phyloP scores from a whole-genome alignment of 37 sponge, comb jelly and placozoan species.

The Spongia lamella region DNA sequence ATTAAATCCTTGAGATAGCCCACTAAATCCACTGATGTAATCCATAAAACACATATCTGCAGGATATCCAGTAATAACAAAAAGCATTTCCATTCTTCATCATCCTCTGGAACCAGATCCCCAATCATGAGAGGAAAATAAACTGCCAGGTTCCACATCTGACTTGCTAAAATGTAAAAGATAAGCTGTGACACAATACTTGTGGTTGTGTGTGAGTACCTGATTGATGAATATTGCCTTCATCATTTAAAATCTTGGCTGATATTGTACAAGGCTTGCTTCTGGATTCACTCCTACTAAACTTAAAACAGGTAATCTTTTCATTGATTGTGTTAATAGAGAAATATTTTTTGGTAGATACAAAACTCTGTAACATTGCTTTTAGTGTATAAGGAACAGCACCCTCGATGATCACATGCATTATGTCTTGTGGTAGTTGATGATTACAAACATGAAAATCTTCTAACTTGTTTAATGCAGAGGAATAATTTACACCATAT shows the following conservation, averaged over 20 bases:
- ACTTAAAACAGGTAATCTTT: constrained; percentile 22
- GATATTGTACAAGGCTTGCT: constrained; percentile 18
- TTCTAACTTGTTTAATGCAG: constrained; percentile 15
- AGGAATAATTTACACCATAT: constrained; percentile 29
- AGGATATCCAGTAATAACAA: constrained; percentile 29
- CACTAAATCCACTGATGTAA: neutral
- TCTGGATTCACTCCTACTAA: constrained; percentile 3
- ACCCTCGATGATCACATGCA: constrained; percentile 56
- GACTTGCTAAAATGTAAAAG: neutral
- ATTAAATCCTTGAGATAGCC: constrained; percentile 20
- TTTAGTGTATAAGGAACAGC: constrained; percentile 3
- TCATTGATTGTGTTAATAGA: constrained; percentile 21
- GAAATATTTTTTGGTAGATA: constrained; percentile 1
- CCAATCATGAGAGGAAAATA: constrained; percentile 19
- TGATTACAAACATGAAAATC: constrained; percentile 45
- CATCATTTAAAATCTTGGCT: neutral
- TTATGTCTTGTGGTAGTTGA: constrained; percentile 47
- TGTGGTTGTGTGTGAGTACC: neutral
- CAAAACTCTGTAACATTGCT: constrained; percentile 10
- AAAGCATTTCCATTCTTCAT: constrained; percentile 33
- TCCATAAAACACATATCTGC: neutral
- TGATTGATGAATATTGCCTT: neutral
- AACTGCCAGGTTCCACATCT: constrained; percentile 24
- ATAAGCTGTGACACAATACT: neutral
- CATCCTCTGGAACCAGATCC: constrained; percentile 21